Evolutionary conservation across 2,113 vertebrate species (phyloP), one percentile per base, ranked within the genome.

Genomic region (Poeciliopsis occidentalis): DNA sequence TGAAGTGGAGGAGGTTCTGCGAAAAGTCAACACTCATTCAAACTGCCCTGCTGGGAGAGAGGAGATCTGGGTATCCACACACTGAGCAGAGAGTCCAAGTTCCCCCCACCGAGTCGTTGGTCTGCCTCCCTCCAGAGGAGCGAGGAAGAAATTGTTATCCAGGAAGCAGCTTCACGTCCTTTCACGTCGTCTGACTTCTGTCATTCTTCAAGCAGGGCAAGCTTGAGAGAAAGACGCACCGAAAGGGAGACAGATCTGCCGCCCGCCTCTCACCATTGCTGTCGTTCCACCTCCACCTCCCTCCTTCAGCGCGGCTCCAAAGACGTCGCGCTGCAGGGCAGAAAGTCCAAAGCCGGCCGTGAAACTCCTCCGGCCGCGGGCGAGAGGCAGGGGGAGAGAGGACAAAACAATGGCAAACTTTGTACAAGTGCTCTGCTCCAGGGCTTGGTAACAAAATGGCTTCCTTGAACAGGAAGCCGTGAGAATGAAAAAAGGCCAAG

Each of bases 401-500:
- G 78, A 17, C 3, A 80, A 73, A 83, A 79, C 75, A 89, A 80
- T 75, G 66, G 17, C 82, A 83, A 89, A 90, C 69, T 91, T 87
- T 89, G 81, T 83, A 57, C 10, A 57, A 83, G 78, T 88, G 80
- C 84, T 83, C 76, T 73, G 64, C 76, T 86, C 70, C 77, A 85
- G 67, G 30, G 72, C 76, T 77, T 65, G 66, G 77, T 75, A 80
- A 92, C 93, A 95, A 95, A 94, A 95, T 95, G 94, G 93, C 94
- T 80, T 93, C 93, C 93, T 86, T 89, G 44, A 88, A 91, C 92
- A 94, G 92, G 92, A 94, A 95, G 92, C 84, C 64, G 64, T 87
- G 75, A 91, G 87, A 87, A 89, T 92, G 78, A 84, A 83, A 67
- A 81, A 85, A 29, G 91, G 78, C 81, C 84, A 67, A 89, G 61